These are phyloP conservation scores for Amphimallon solstitiale DNA, from an alignment of 2,888 invertebrate genomes.

Conservation along the genomic window DNA sequence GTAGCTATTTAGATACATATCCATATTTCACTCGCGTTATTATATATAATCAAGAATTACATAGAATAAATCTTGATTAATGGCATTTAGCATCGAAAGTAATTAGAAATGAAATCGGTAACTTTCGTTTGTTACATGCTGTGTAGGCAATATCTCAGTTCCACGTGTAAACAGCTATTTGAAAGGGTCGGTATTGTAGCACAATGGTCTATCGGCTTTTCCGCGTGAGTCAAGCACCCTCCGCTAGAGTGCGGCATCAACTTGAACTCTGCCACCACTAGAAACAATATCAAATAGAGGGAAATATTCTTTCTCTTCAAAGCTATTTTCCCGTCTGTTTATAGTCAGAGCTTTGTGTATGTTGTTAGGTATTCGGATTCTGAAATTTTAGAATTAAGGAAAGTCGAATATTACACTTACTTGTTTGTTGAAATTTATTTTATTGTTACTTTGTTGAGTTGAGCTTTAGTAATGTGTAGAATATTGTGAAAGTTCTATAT, in stretches of 20 bases:
- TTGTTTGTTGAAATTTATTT: no score
- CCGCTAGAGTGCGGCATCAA: conserved; percentile 40
- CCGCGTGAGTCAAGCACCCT: conserved; percentile 39
- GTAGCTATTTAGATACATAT: no score
- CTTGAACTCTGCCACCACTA: conserved; percentile 26
- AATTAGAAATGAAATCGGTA: neutral
- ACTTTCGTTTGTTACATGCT: neutral
- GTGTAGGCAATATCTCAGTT: conserved; percentile 4
- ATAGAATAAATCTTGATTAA: no score
- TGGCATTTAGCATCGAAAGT: neutral
- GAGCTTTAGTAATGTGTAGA: no score
- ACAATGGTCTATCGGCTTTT: conserved; percentile 39
- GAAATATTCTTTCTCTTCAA: conserved; percentile 26
- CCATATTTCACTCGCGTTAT: no score
- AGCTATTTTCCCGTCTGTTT: neutral
- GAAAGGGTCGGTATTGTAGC: conserved; percentile 37
- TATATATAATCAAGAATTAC: no score
- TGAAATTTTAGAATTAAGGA: no score
- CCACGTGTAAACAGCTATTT: conserved; percentile 23
- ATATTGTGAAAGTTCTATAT: no score
- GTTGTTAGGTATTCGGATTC: no score
- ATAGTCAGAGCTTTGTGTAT: neutral
- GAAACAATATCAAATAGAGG: conserved; percentile 31
- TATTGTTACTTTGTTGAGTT: no score
- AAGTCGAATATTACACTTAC: no score